Evolutionary conservation across 2,113 vertebrate species (phyloP).

Genomic region (Barbus barbus): DNA sequence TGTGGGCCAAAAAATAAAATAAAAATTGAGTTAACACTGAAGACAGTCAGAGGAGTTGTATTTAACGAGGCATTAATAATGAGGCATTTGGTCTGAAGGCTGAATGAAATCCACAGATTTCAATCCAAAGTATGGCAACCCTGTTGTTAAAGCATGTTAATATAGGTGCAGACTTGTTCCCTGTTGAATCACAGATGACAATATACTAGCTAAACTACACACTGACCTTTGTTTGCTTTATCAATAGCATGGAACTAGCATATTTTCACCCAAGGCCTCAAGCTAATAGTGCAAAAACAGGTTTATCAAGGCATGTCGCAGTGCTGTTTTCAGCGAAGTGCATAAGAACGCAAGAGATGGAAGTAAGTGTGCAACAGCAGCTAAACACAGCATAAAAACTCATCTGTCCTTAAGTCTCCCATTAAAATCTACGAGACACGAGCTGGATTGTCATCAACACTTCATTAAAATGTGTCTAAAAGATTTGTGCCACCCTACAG

Average conservation of each 20-base stretch:
- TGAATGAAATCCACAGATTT: slow-evolving; percentile 39
- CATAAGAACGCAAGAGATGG: slow-evolving; percentile 2
- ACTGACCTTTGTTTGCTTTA: slow-evolving; percentile 7
- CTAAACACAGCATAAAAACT: not conserved
- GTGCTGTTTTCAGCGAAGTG: slow-evolving; percentile 39
- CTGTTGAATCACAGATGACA: slow-evolving; percentile 12
- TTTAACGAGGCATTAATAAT: not conserved
- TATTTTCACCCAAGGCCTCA: slow-evolving; percentile 18
- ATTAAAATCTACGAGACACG: not conserved
- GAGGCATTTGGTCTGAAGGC: slow-evolving; percentile 6
- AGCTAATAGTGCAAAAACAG: slow-evolving; percentile 38
- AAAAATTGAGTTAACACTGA: not conserved
- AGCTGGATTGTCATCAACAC: slow-evolving; percentile 32
- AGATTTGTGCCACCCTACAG: not conserved
- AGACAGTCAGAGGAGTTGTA: not conserved
- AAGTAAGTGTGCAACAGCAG: slow-evolving; percentile 20
- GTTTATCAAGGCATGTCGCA: slow-evolving; percentile 34
- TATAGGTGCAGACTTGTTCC: slow-evolving; percentile 12
- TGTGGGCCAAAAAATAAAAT: not conserved
- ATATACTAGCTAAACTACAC: slow-evolving; percentile 27
- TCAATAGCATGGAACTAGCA: slow-evolving; percentile 25
- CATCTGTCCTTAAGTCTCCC: not conserved
- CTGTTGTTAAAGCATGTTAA: slow-evolving; percentile 12
- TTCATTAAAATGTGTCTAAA: slow-evolving; percentile 8
- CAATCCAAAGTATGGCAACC: slow-evolving; percentile 22